A percentile compares a stretch with the other conserved stretches of the same genome.
These are phyloP conservation scores for Procambarus clarkii DNA, from an alignment of 1,140 invertebrate genomes.

Conservation along the genomic window DNA sequence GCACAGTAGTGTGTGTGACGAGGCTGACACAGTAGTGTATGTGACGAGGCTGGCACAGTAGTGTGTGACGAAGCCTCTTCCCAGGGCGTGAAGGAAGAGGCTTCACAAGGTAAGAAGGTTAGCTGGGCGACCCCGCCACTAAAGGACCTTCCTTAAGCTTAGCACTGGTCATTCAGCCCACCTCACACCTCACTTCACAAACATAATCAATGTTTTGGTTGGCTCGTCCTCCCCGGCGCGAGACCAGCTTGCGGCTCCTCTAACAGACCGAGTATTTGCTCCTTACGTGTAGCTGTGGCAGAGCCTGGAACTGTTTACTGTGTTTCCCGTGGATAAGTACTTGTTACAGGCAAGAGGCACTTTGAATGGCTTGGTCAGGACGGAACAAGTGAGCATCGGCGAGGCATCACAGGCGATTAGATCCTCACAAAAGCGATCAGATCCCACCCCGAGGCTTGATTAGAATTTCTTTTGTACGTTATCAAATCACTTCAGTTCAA, in stretches of 20 bases:
- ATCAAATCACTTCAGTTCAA: slow-evolving; percentile 65
- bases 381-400: slow-evolving; percentile 68
- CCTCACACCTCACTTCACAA: slow-evolving; percentile 66
- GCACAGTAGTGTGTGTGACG: no score
- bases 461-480: slow-evolving; percentile 63
- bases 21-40: no score
- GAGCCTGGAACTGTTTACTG: not conserved
- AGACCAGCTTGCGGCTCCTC: slow-evolving; percentile 20
- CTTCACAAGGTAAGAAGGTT: slow-evolving; percentile 25
- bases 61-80: no score
- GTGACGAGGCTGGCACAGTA: no score
- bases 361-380: slow-evolving; percentile 64
- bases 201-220: slow-evolving; percentile 69
- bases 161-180: slow-evolving; percentile 60
- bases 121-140: slow-evolving; percentile 19
- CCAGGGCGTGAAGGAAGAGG: not conserved
- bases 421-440: slow-evolving; percentile 68
- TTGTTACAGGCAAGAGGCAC: slow-evolving; percentile 29
- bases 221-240: slow-evolving; percentile 14
- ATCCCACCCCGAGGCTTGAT: slow-evolving; percentile 63
- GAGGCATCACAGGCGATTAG: slow-evolving; percentile 68
- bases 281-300: not conserved
- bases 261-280: not conserved
- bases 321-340: slow-evolving; percentile 27
- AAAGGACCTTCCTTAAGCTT: slow-evolving; percentile 47